phyloP scores from a whole-genome alignment of 1,140 invertebrate species.

The Bombus pascuorum region DNA sequence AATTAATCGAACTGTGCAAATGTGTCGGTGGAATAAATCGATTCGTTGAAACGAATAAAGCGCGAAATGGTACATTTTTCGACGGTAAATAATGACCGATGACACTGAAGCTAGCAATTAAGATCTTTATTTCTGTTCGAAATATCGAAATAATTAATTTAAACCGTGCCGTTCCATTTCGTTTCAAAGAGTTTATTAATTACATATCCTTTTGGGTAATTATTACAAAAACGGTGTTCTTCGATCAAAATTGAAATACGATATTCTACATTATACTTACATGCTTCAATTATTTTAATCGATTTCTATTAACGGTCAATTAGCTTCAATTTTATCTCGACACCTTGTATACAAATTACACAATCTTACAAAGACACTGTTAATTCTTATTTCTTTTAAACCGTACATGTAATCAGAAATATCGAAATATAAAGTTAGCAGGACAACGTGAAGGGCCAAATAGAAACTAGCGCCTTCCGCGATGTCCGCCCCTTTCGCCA shows the following conservation, averaged over 20 bases:
- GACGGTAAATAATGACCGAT: not conserved
- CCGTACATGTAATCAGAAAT: not conserved
- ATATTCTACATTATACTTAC: not conserved
- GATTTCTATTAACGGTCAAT: not conserved
- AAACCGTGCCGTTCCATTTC: not conserved
- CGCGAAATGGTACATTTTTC: not conserved
- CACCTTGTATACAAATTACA: not conserved
- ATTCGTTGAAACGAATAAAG: not conserved
- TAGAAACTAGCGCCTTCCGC: not conserved
- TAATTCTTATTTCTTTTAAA: too few relatives aligned
- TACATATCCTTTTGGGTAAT: not conserved
- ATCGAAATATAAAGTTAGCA: not conserved
- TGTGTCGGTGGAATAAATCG: not conserved
- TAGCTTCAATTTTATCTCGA: not conserved
- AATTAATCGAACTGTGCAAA: too few relatives aligned
- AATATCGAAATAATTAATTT: conserved; percentile 9
- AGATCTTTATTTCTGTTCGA: not conserved
- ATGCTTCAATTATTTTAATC: not conserved
- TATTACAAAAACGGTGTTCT: too few relatives aligned
- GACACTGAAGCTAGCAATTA: not conserved
- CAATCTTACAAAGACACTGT: too few relatives aligned
- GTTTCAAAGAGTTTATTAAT: not conserved
- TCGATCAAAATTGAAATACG: not conserved
- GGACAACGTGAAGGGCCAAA: not conserved
- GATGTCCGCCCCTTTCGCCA: not conserved